These are phyloP conservation scores for Formicarius rufipectus DNA, from an alignment of 2,113 vertebrate genomes.

Conservation along the genomic window DNA sequence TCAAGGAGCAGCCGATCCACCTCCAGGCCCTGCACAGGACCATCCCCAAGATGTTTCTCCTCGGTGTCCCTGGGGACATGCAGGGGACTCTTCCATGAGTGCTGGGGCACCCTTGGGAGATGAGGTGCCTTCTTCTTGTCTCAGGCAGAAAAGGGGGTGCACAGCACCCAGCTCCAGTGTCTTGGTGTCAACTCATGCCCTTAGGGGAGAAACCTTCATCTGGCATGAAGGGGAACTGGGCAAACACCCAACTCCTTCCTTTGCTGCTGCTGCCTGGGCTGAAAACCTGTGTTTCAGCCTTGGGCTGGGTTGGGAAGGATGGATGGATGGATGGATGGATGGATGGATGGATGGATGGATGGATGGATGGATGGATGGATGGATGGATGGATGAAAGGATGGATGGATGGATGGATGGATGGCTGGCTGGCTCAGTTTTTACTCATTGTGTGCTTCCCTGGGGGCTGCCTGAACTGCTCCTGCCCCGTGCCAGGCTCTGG, in stretches of 20 bases:
- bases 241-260: background rate
- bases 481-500: background rate
- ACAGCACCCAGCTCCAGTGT: background rate
- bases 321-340: too few relatives aligned
- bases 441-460: background rate
- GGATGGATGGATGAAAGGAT: too few relatives aligned
- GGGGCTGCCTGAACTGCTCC: background rate
- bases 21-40: too few relatives aligned
- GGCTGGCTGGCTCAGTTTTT: background rate
- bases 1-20: background rate
- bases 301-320: background rate
- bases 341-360: too few relatives aligned
- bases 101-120: background rate
- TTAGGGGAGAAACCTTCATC: background rate
- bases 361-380: too few relatives aligned
- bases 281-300: background rate
- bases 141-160: background rate
- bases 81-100: accelerated
- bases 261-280: background rate
- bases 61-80: background rate
- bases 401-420: too few relatives aligned
- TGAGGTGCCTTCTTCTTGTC: background rate
- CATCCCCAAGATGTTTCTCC: background rate
- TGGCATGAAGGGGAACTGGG: accelerated
- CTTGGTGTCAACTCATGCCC: background rate